Evolutionary conservation across 2,888 invertebrate species (phyloP).

Genomic region (Agrilus cyanescens): DNA sequence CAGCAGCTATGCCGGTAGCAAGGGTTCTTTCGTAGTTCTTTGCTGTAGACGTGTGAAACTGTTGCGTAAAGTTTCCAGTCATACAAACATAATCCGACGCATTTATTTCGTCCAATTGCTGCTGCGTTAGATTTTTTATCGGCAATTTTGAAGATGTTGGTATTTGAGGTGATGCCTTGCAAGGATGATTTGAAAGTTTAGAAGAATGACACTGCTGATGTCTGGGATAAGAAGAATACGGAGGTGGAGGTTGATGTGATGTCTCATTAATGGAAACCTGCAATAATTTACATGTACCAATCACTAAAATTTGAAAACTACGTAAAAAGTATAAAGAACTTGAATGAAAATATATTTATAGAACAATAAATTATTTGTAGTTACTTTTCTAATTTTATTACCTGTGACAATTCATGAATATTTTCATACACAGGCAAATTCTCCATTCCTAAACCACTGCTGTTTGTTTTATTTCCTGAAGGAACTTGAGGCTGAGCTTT

Average conservation of each 20-base stretch:
- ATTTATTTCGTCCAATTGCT: slow-evolving; percentile 56
- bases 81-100: slow-evolving; percentile 75
- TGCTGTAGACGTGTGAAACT: slow-evolving; percentile 34
- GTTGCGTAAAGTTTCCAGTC: slow-evolving; percentile 54
- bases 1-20: slow-evolving; percentile 37
- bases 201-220: slow-evolving; percentile 28
- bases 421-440: slow-evolving; percentile 42
- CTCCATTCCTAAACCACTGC: slow-evolving; percentile 27
- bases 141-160: slow-evolving; percentile 16
- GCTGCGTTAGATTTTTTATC: slow-evolving; percentile 27
- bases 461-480: slow-evolving; percentile 37
- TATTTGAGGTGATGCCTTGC: slow-evolving; percentile 18
- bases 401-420: slow-evolving; percentile 24
- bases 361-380: too few species aligned
- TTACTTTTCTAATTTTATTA: slow-evolving; percentile 25
- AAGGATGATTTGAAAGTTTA: slow-evolving; percentile 8
- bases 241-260: slow-evolving; percentile 9
- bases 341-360: slow-evolving; percentile 4
- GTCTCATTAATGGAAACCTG: not conserved
- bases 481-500: slow-evolving; percentile 78
- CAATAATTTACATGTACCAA: too few species aligned
- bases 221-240: slow-evolving; percentile 8
- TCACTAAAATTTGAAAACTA: too few species aligned
- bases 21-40: slow-evolving; percentile 33
- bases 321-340: too few species aligned